A percentile compares a stretch with the other conserved stretches of the same genome.
Conservation (phyloP, 2,113 vertebrate genomes). For the Galeopterus variegatus region DNA sequence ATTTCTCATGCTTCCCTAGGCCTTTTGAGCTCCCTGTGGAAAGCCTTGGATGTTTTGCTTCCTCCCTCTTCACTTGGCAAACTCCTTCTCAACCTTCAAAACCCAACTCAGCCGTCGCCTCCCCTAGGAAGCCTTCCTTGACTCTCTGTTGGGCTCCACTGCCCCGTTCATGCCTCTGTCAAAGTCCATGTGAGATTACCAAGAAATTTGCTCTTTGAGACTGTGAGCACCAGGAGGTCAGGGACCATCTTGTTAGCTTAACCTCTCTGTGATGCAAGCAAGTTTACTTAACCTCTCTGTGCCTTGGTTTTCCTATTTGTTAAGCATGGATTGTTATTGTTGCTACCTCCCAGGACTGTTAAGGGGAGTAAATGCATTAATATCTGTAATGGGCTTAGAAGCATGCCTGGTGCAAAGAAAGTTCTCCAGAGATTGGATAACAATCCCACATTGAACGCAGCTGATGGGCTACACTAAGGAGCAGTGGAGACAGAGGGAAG, state of each 20-base stretch:
- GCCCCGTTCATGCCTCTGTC: background rate
- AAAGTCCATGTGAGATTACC: background rate
- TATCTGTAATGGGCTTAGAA: background rate
- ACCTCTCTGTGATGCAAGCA: background rate
- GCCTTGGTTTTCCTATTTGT: background rate
- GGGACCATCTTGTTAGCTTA: background rate
- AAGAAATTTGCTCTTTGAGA: background rate
- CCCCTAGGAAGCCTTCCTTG: background rate
- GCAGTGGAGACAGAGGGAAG: no score
- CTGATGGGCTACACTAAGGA: background rate
- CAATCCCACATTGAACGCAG: no score
- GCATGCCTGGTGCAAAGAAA: background rate
- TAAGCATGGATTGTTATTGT: background rate
- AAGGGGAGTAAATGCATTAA: background rate
- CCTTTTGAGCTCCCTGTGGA: background rate
- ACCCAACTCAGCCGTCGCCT: background rate
- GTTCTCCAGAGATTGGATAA: background rate
- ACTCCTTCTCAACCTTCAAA: conserved; percentile 47
- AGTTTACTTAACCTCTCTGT: background rate
- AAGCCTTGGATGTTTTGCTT: conserved; percentile 19
- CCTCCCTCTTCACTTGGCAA: background rate
- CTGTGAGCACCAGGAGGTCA: background rate
- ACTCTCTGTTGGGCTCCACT: background rate
- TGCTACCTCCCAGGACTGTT: background rate
- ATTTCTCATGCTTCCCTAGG: background rate